Evolutionary conservation across 23 tunicate species (phyloP).

Genomic region (Ciona savignyi): DNA sequence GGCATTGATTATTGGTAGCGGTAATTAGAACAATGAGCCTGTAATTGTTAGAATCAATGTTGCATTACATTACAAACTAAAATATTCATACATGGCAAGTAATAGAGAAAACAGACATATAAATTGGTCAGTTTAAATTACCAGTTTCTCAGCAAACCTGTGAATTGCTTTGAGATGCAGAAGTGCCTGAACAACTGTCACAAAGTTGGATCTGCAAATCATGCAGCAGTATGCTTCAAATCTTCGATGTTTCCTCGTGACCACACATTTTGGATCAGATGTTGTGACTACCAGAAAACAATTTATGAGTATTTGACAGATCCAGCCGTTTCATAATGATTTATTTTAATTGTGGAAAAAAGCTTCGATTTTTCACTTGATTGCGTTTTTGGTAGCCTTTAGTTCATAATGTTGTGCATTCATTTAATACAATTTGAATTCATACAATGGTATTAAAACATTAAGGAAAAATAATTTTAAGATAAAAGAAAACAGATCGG

Average conservation of each 20-base stretch:
- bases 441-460: no score
- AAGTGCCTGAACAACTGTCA: slow-evolving; percentile 86
- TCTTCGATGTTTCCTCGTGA: slow-evolving; percentile 82
- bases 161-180: slow-evolving; percentile 83
- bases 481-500: no score
- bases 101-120: no score
- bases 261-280: slow-evolving; percentile 59
- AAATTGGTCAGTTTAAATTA: no score
- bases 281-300: slow-evolving; percentile 21
- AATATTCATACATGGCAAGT: no score
- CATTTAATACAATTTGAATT: no score
- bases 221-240: slow-evolving; percentile 93
- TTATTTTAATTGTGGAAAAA: not conserved
- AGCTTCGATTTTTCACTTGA: not conserved
- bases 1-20: no score
- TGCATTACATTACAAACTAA: not conserved
- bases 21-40: no score
- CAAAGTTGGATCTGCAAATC: slow-evolving; percentile 73
- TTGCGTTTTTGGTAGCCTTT: not conserved
- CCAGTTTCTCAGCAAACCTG: no score
- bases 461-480: not conserved
- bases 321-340: not conserved
- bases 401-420: no score
- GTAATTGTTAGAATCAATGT: not conserved
- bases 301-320: no score